These are phyloP conservation scores for Diglossa cyanea DNA, from an alignment of 2,797 vertebrate species.

Conservation along the genomic window DNA sequence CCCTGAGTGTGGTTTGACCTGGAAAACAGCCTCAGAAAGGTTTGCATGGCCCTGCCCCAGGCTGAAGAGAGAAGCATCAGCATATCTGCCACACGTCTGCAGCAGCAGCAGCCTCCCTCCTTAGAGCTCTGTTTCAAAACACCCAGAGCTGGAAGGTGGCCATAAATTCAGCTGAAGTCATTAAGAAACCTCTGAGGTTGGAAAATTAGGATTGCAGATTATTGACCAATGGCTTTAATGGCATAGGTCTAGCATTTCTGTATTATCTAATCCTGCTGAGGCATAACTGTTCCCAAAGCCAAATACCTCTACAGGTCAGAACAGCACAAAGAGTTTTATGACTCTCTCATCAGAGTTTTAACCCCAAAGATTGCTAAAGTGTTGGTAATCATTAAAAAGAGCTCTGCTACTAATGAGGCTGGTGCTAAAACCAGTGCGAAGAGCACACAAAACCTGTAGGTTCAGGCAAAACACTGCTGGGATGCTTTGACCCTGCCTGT, in stretches of 20 bases:
- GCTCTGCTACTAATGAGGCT: background rate
- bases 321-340: background rate
- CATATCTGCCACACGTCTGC: background rate
- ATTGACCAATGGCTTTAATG: background rate
- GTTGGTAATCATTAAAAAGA: background rate
- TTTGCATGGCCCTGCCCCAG: background rate
- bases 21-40: background rate
- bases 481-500: background rate
- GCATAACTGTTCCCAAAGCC: background rate
- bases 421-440: background rate
- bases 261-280: background rate
- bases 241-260: background rate
- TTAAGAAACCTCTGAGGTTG: background rate
- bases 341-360: background rate
- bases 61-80: background rate
- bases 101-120: background rate
- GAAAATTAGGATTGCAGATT: background rate
- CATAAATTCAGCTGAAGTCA: background rate
- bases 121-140: background rate
- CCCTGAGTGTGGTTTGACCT: background rate
- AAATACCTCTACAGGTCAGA: background rate
- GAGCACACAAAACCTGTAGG: background rate
- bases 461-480: background rate
- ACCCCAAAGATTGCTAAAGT: background rate
- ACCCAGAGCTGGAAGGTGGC: background rate